These are phyloP conservation scores for Serripes groenlandicus DNA, from an alignment of 2,888 invertebrate genomes.

Conservation along the genomic window DNA sequence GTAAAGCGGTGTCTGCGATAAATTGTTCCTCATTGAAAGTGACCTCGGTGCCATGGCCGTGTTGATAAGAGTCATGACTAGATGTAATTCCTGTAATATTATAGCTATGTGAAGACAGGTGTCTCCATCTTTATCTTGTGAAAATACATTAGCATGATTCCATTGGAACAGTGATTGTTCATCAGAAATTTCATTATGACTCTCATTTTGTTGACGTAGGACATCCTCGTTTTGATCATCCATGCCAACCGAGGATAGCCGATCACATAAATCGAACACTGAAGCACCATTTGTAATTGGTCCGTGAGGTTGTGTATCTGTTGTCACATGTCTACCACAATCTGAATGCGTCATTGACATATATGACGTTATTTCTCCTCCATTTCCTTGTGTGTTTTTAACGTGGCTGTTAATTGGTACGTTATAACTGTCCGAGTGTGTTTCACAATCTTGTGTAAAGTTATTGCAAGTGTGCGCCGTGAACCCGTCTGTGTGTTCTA, in stretches of 20 bases:
- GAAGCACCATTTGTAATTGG: neutral
- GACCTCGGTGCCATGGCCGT: neutral
- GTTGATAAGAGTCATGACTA: conserved; percentile 22
- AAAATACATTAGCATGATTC: conserved; percentile 1
- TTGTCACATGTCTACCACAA: neutral
- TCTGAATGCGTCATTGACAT: conserved; percentile 1
- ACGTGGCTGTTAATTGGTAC: no score
- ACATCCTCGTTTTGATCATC: neutral
- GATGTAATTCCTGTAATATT: conserved; percentile 25
- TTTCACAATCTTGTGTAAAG: neutral
- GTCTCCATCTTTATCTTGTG: conserved; percentile 51
- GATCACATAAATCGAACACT: conserved; percentile 18
- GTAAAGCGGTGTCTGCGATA: conserved; percentile 51
- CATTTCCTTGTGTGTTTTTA: no score
- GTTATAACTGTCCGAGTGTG: neutral
- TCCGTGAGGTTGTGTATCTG: neutral
- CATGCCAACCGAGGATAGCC: conserved; percentile 18
- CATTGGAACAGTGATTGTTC: neutral
- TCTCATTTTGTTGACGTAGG: neutral
- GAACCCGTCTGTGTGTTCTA: neutral
- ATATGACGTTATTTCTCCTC: neutral
- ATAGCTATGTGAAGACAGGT: conserved; percentile 41
- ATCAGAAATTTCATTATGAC: neutral
- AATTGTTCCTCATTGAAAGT: conserved; percentile 28
- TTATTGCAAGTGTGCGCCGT: neutral